Conservation (phyloP, 2,797 vertebrate genomes). For the Gymnodraco acuticeps region DNA sequence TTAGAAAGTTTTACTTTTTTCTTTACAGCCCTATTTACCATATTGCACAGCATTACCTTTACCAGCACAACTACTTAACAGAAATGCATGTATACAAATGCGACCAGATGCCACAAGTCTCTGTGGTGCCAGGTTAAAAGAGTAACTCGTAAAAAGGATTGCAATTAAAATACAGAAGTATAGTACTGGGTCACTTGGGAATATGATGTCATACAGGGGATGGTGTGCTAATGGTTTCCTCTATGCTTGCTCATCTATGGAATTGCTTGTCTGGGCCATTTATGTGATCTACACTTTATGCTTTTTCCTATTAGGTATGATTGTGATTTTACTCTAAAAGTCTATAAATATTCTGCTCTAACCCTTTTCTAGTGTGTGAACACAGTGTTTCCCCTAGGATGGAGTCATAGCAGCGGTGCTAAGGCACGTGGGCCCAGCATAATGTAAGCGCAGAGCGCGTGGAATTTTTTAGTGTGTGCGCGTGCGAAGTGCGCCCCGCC, state of each 20-base stretch:
- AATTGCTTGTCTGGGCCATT: slow-evolving; percentile 36
- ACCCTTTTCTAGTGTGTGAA: not conserved
- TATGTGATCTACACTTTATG: slow-evolving; percentile 1
- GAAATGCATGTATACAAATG: not conserved
- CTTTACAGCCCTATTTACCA: slow-evolving; percentile 4
- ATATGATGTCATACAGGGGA: slow-evolving; percentile 12
- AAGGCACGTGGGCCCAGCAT: too few relatives aligned
- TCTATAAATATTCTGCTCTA: not conserved
- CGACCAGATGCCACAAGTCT: not conserved
- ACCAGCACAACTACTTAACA: not conserved
- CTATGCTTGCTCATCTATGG: slow-evolving; percentile 18
- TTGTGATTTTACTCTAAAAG: not conserved
- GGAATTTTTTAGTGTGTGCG: too few relatives aligned
- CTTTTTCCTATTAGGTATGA: slow-evolving; percentile 8
- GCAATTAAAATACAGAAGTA: not conserved
- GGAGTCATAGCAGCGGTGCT: too few relatives aligned
- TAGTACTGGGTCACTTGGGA: slow-evolving; percentile 1
- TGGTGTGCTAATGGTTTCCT: slow-evolving; percentile 4
- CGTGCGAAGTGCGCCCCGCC: too few relatives aligned
- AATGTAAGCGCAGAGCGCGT: too few relatives aligned
- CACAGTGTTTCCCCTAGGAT: too few relatives aligned
- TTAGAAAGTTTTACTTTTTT: slow-evolving; percentile 16
- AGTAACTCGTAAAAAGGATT: not conserved
- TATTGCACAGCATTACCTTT: not conserved
- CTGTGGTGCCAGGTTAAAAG: not conserved